Percentiles rank a stretch among this genome's conserved stretches.
phyloP scores from a whole-genome alignment of 2,888 invertebrate genomes.

The Zaprionus obscuricornis region DNA sequence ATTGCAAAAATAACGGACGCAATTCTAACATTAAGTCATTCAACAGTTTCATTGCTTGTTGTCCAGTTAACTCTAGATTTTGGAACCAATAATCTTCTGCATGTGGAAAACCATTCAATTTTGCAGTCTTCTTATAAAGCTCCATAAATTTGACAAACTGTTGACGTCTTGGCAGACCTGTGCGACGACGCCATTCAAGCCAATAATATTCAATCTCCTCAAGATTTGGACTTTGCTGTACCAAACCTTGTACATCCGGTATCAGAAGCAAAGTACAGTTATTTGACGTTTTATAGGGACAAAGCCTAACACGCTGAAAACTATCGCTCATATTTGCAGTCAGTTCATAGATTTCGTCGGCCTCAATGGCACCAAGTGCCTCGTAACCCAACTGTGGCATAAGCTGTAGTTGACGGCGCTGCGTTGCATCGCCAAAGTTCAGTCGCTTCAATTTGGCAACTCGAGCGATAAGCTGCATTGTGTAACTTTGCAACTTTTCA shows the following conservation, averaged over 20 bases:
- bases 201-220: constrained; percentile 81
- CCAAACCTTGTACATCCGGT: constrained; percentile 84
- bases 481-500: constrained; percentile 60
- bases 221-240: constrained; percentile 69
- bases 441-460: constrained; percentile 66
- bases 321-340: constrained; percentile 89
- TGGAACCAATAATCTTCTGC: constrained; percentile 88
- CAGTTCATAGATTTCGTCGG: constrained; percentile 85
- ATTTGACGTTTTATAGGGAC: constrained; percentile 86
- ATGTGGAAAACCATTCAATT: constrained; percentile 68
- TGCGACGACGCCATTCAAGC: constrained; percentile 79
- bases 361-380: constrained; percentile 88
- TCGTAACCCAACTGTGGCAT: constrained; percentile 89
- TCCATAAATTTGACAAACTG: constrained; percentile 76
- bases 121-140: constrained; percentile 77
- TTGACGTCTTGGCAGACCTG: constrained; percentile 63
- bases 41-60: constrained; percentile 67
- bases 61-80: constrained; percentile 85
- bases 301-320: constrained; percentile 90
- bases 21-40: constrained; percentile 66
- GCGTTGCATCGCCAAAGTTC: constrained; percentile 86
- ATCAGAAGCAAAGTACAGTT: constrained; percentile 89
- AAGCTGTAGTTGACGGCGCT: constrained; percentile 89
- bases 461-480: constrained; percentile 52
- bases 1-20: constrained; percentile 77